phyloP scores from a whole-genome alignment of 64 coral and sea anemone species.

The Actinia tenebrosa region DNA sequence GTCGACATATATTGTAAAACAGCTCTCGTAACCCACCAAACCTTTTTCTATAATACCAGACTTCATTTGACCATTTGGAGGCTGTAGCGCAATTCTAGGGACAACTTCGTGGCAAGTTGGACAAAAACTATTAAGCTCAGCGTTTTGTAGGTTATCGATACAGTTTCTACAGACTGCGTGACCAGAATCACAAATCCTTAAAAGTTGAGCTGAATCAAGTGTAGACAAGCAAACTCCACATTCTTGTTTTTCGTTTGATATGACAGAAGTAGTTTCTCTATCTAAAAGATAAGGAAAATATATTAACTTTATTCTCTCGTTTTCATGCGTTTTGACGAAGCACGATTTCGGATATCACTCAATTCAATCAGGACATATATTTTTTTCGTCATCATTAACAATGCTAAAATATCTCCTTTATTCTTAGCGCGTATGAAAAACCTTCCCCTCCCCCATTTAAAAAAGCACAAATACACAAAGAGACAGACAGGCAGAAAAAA shows the following conservation, averaged over 20 bases:
- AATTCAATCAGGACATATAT: too few species aligned
- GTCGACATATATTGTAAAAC: constrained; percentile 9
- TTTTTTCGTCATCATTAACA: too few species aligned
- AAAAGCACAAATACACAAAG: too few species aligned
- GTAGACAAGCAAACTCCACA: neutral
- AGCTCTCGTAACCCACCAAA: neutral
- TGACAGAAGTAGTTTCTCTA: neutral
- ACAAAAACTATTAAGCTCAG: neutral
- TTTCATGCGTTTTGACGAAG: too few species aligned
- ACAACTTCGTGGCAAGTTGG: neutral
- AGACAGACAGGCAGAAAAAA: too few species aligned
- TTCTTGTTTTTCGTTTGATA: neutral
- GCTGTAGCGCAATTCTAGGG: neutral
- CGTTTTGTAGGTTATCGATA: neutral
- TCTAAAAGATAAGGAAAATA: neutral
- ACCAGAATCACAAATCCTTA: neutral
- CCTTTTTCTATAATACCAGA: neutral
- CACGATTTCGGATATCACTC: too few species aligned
- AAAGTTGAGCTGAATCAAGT: neutral
- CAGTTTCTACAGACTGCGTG: neutral
- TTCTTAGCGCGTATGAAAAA: too few species aligned
- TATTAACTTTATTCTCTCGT: too few species aligned
- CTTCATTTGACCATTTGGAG: neutral
- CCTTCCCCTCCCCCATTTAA: too few species aligned
- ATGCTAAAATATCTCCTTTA: too few species aligned